Evolutionary conservation across 2,888 invertebrate genomes (phyloP).

Genomic region (Cataglyphis livida): DNA sequence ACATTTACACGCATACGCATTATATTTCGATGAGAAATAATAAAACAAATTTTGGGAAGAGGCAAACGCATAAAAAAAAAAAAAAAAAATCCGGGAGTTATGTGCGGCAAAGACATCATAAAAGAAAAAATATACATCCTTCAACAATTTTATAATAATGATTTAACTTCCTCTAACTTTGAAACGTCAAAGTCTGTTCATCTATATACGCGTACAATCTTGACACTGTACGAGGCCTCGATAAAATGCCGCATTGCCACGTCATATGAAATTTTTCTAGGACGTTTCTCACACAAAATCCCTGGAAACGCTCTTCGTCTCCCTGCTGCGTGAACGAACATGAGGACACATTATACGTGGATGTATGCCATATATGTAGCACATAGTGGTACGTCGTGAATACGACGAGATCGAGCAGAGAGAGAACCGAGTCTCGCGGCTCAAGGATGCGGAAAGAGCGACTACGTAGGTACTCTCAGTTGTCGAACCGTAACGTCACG

Average conservation of each 20-base stretch:
- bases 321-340: constrained; percentile 24
- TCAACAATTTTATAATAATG: constrained; percentile 33
- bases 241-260: constrained; percentile 33
- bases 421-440: constrained; percentile 56
- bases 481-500: constrained; percentile 77
- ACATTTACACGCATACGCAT: not conserved
- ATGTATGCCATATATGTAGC: constrained; percentile 1
- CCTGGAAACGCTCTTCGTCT: constrained; percentile 49
- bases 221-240: constrained; percentile 8
- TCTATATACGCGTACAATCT: not conserved
- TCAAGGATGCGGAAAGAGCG: constrained; percentile 78
- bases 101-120: not conserved
- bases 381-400: constrained; percentile 6
- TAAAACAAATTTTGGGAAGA: not conserved
- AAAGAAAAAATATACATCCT: not conserved
- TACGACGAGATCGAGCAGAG: constrained; percentile 29
- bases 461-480: constrained; percentile 68
- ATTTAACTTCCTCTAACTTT: not conserved
- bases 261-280: constrained; percentile 17
- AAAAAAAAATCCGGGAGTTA: not conserved
- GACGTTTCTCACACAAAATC: constrained; percentile 47
- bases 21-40: not conserved
- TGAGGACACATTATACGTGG: constrained; percentile 14
- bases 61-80: not conserved
- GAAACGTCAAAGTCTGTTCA: not conserved